Percentiles rank a stretch among this genome's conserved stretches.
phyloP scores from a whole-genome alignment of 2,113 vertebrate species.

The Chroicocephalus ridibundus region DNA sequence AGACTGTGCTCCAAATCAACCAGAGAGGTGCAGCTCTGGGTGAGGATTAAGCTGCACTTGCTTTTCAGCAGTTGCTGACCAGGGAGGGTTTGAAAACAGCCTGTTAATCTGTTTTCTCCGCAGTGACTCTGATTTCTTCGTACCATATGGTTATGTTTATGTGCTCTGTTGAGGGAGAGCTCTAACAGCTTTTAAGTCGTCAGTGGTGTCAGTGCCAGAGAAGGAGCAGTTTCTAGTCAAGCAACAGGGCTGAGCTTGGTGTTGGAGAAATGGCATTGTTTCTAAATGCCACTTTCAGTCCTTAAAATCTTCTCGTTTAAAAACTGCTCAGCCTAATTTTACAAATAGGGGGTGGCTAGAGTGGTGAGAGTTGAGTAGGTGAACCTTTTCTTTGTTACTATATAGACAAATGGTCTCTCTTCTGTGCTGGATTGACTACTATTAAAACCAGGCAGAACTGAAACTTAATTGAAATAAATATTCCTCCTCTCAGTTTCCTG shows the following conservation, averaged over 20 bases:
- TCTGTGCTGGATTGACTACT: not conserved
- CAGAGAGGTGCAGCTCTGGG: not conserved
- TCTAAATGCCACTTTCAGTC: not conserved
- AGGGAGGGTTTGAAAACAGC: not conserved
- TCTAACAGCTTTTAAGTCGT: not conserved
- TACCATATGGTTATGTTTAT: slow-evolving; percentile 27
- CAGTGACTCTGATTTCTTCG: not conserved
- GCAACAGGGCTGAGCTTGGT: not conserved
- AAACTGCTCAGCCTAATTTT: not conserved
- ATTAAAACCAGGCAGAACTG: not conserved
- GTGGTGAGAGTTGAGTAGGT: not conserved
- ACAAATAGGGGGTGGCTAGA: not conserved
- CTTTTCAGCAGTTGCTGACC: not conserved
- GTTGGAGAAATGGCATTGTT: not conserved
- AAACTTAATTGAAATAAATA: slow-evolving; percentile 25
- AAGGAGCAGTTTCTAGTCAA: not conserved
- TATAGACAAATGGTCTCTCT: not conserved
- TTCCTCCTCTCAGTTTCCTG: not conserved
- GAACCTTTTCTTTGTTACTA: not conserved
- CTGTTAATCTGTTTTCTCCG: not conserved
- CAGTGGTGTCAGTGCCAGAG: not conserved
- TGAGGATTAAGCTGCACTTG: not conserved
- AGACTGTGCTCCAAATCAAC: not conserved
- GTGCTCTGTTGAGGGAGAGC: not conserved
- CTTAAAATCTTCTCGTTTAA: not conserved